phyloP scores from a whole-genome alignment of 1,140 invertebrate species.

The Dinoponera quadriceps region DNA sequence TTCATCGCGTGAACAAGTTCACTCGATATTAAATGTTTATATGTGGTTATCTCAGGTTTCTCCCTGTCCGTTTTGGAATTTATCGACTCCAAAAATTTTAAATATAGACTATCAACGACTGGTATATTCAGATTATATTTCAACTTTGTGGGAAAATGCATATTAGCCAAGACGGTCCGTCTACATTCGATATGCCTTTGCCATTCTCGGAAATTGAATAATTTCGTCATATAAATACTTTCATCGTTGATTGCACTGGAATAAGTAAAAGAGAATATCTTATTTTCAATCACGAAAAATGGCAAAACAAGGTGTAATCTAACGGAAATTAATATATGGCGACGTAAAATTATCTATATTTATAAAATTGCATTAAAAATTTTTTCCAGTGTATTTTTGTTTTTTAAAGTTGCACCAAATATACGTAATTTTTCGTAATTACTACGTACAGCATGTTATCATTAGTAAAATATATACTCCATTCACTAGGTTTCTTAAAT shows the following conservation, averaged over 20 bases:
- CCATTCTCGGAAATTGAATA: constrained; percentile 89
- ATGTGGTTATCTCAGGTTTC: constrained; percentile 51
- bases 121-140: constrained; percentile 74
- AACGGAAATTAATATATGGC: background rate
- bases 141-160: constrained; percentile 86
- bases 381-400: constrained; percentile 33
- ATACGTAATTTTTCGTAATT: constrained; percentile 70
- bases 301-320: background rate
- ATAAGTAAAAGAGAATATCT: constrained; percentile 45
- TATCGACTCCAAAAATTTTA: constrained; percentile 75
- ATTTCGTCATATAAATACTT: constrained; percentile 75
- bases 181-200: constrained; percentile 88
- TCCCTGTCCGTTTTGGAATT: constrained; percentile 67
- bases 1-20: constrained; percentile 66
- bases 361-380: constrained; percentile 12
- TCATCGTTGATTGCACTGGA: constrained; percentile 72
- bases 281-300: background rate
- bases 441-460: constrained; percentile 72
- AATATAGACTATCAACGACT: constrained; percentile 72
- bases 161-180: constrained; percentile 83
- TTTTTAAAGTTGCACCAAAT: constrained; percentile 62
- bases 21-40: constrained; percentile 66
- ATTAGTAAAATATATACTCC: constrained; percentile 67
- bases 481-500: constrained; percentile 66
- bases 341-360: constrained; percentile 38